Conservation (phyloP, 2,797 vertebrate genomes). For the Lophotriccus pileatus region DNA sequence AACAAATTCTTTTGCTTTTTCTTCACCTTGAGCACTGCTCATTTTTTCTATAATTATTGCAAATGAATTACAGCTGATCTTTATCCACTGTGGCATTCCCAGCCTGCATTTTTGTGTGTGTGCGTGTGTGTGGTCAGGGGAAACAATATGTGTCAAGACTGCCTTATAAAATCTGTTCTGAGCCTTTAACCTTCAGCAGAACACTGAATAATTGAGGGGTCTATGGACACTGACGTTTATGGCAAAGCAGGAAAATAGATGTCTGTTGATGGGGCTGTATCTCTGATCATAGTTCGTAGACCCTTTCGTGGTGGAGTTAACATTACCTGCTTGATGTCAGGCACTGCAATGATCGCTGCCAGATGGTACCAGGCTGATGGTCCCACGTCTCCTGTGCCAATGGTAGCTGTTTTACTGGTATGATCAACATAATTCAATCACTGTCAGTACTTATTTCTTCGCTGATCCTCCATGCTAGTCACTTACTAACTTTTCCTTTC, state of each 20-base stretch:
- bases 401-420: constrained; percentile 81
- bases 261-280: constrained; percentile 83
- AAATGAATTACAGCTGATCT: constrained; percentile 20
- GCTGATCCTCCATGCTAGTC: constrained; percentile 62
- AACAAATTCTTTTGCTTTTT: neutral
- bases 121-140: constrained; percentile 53
- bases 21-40: neutral
- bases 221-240: constrained; percentile 76
- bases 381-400: constrained; percentile 79
- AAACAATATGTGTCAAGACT: constrained; percentile 75
- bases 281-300: constrained; percentile 83
- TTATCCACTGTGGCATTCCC: neutral
- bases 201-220: constrained; percentile 77
- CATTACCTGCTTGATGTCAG: constrained; percentile 80
- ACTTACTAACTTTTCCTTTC: neutral
- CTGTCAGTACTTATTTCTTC: constrained; percentile 75
- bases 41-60: constrained; percentile 11
- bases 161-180: constrained; percentile 78
- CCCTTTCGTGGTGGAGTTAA: constrained; percentile 83
- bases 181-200: constrained; percentile 83
- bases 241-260: constrained; percentile 82
- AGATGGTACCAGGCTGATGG: constrained; percentile 80
- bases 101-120: neutral
- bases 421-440: constrained; percentile 83
- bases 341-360: constrained; percentile 73